These are phyloP conservation scores for Sitodiplosis mosellana DNA, from an alignment of 1,140 invertebrate genomes.

Conservation along the genomic window DNA sequence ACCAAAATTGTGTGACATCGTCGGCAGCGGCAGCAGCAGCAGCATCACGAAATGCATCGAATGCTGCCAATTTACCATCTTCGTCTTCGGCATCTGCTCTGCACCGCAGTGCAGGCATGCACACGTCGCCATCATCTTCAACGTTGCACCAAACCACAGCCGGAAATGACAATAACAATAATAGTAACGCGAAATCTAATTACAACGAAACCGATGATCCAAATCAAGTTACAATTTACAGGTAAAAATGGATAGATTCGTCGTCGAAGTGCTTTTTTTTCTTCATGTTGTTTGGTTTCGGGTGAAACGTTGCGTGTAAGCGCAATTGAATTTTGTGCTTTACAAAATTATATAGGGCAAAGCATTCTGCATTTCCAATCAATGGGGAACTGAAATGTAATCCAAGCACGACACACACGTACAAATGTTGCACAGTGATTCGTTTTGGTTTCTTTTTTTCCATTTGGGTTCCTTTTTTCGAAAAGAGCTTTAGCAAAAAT, in stretches of 20 bases:
- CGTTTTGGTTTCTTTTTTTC: slow-evolving; percentile 6
- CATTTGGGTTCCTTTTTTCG: slow-evolving; percentile 9
- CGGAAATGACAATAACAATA: slow-evolving; percentile 44
- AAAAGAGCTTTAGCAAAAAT: slow-evolving; percentile 17
- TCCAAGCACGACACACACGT: no score
- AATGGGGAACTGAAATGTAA: no score
- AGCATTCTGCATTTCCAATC: no score
- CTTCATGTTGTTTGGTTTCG: no score
- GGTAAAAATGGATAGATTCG: slow-evolving; percentile 30
- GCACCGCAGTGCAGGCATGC: background rate
- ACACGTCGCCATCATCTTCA: slow-evolving; percentile 10
- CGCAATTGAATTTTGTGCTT: no score
- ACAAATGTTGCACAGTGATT: no score
- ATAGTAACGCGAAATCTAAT: slow-evolving; percentile 26
- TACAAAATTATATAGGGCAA: no score
- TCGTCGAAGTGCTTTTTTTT: background rate
- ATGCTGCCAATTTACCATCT: slow-evolving; percentile 25
- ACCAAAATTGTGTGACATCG: slow-evolving; percentile 7
- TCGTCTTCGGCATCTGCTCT: slow-evolving; percentile 24
- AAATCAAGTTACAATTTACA: slow-evolving; percentile 63
- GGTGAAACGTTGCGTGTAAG: no score
- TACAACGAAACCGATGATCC: slow-evolving; percentile 59
- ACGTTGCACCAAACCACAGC: slow-evolving; percentile 19
- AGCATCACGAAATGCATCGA: slow-evolving; percentile 12
- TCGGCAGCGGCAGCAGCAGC: slow-evolving; percentile 13